Conservation (phyloP, 1,140 invertebrate species). For the Harpegnathos saltator region DNA sequence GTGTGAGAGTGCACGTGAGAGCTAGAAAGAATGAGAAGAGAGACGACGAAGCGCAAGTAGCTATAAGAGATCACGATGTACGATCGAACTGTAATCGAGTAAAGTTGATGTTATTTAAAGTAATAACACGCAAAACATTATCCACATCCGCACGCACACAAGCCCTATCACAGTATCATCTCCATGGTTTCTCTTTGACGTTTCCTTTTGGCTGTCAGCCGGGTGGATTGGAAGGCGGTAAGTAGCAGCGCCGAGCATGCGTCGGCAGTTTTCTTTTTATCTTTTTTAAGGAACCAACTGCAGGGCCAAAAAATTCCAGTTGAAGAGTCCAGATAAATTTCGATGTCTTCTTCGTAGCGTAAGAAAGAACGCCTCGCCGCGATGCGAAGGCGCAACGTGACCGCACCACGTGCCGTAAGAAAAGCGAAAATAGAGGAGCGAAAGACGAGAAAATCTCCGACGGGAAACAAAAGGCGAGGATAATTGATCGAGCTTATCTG, state of each 20-base stretch:
- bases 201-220: background rate
- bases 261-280: background rate
- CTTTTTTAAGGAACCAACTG: background rate
- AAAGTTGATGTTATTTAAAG: slow-evolving; percentile 86
- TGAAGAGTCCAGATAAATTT: no score
- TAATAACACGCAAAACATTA: slow-evolving; percentile 78
- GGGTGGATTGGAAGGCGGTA: slow-evolving; percentile 11
- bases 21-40: slow-evolving; percentile 46
- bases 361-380: no score
- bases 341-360: no score
- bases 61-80: slow-evolving; percentile 76
- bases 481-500: no score
- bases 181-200: background rate
- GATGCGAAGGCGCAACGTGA: no score
- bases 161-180: slow-evolving; percentile 1
- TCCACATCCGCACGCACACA: slow-evolving; percentile 46
- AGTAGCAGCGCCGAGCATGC: background rate
- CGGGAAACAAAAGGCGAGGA: no score
- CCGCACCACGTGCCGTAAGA: no score
- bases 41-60: slow-evolving; percentile 64
- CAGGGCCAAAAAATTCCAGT: background rate
- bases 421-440: no score
- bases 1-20: background rate
- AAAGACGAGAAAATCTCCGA: no score
- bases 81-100: slow-evolving; percentile 82